Percentiles rank a stretch among this genome's conserved stretches.
Conservation (phyloP, 2,888 invertebrate genomes). For the Clistopyga incitator region DNA sequence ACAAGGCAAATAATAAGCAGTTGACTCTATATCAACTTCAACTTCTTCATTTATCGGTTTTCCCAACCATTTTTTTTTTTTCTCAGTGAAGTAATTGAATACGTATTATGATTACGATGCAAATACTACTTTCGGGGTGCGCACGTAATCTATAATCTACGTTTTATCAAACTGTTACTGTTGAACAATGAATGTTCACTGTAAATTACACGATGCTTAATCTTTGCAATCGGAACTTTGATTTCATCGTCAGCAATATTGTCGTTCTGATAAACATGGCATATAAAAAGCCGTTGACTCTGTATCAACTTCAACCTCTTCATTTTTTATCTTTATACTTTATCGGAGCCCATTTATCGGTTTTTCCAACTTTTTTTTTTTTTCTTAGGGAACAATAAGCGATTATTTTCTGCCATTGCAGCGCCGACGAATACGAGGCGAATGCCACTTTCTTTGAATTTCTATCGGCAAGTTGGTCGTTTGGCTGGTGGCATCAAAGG, state of each 20-base stretch:
- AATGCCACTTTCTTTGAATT: constrained; percentile 47
- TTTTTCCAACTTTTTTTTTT: no score
- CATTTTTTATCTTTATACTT: no score
- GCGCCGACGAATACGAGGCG: constrained; percentile 29
- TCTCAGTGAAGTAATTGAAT: no score
- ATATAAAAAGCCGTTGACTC: no score
- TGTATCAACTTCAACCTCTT: no score
- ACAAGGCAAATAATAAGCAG: no score
- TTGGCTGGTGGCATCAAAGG: constrained; percentile 56
- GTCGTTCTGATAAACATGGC: neutral
- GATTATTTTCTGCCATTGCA: neutral
- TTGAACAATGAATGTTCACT: constrained; percentile 68
- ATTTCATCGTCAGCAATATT: neutral
- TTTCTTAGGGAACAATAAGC: no score
- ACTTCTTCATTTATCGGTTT: no score
- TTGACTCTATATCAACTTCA: no score
- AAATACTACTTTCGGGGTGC: constrained; percentile 58
- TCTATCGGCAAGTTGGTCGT: constrained; percentile 32
- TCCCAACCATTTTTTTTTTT: no score
- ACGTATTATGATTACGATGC: no score
- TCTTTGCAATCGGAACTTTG: constrained; percentile 26
- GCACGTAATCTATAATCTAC: constrained; percentile 73
- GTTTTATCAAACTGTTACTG: constrained; percentile 75
- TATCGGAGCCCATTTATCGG: no score
- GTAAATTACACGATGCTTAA: constrained; percentile 26